These are phyloP conservation scores for Falco biarmicus DNA, from an alignment of 2,797 vertebrate species.

Conservation along the genomic window DNA sequence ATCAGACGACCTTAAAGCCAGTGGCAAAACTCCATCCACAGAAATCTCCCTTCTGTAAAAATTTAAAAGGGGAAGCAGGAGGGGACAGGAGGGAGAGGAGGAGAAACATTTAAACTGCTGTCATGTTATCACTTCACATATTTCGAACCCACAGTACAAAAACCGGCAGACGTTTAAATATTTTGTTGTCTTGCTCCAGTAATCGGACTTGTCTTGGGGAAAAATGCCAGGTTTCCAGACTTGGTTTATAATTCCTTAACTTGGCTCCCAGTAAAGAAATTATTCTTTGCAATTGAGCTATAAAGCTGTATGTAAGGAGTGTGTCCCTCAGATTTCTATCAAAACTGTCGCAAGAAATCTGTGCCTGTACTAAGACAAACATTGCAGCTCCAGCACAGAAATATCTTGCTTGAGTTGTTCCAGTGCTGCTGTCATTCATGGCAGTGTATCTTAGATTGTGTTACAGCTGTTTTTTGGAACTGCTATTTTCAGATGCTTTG, in stretches of 20 bases:
- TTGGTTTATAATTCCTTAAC: constrained; percentile 50
- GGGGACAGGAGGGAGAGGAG: not conserved
- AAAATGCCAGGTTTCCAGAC: constrained; percentile 57
- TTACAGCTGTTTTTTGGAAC: not conserved
- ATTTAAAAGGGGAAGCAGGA: constrained; percentile 21
- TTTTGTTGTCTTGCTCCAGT: constrained; percentile 54
- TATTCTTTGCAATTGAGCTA: not conserved
- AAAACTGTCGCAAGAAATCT: not conserved
- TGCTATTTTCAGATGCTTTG: constrained; percentile 13
- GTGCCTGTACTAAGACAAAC: constrained; percentile 11
- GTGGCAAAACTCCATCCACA: constrained; percentile 28
- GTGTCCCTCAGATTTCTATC: constrained; percentile 4
- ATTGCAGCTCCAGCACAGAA: constrained; percentile 1
- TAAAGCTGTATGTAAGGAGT: not conserved
- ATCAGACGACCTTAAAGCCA: not conserved
- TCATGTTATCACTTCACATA: constrained; percentile 49
- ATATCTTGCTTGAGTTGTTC: not conserved
- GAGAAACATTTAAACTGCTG: constrained; percentile 38
- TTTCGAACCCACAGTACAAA: constrained; percentile 57
- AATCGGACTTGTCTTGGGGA: constrained; percentile 60
- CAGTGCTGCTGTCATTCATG: not conserved
- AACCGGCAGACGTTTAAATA: constrained; percentile 45
- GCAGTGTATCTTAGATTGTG: not conserved
- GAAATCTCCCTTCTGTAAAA: constrained; percentile 20
- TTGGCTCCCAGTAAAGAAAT: constrained; percentile 51